phyloP scores from a whole-genome alignment of 2,888 invertebrate genomes.

The Myathropa florea region DNA sequence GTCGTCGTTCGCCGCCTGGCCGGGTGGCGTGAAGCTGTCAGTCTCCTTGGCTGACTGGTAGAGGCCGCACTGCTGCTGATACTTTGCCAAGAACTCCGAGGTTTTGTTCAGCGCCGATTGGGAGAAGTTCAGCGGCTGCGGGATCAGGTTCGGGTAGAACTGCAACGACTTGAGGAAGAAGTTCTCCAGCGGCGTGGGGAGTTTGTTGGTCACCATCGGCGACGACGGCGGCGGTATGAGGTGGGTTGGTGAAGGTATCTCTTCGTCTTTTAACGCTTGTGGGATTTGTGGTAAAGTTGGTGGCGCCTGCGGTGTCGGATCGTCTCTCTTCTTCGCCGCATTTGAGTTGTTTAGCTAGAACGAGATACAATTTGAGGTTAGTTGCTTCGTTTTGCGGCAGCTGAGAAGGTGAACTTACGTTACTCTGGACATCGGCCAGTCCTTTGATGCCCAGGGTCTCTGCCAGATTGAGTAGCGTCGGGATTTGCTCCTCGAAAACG shows the following conservation, averaged over 20 bases:
- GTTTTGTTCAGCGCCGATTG: conserved; percentile 80
- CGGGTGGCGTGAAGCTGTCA: conserved; percentile 20
- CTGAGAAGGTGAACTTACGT: conserved; percentile 82
- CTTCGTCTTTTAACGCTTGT: conserved; percentile 63
- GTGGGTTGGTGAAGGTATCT: conserved; percentile 59
- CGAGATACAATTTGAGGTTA: not conserved
- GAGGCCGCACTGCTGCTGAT: conserved; percentile 79
- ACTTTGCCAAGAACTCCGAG: conserved; percentile 79
- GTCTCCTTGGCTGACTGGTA: conserved; percentile 73
- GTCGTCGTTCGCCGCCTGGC: conserved; percentile 61
- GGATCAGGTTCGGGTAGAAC: conserved; percentile 79
- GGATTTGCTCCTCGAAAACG: conserved; percentile 89
- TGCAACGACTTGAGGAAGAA: conserved; percentile 80
- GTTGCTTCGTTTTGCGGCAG: not conserved
- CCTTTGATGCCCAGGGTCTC: conserved; percentile 91
- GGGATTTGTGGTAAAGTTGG: conserved; percentile 23
- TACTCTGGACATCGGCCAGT: conserved; percentile 87
- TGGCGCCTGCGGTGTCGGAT: conserved; percentile 47
- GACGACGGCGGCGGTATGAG: conserved; percentile 43
- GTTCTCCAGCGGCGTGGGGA: conserved; percentile 79
- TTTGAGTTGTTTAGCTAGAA: conserved; percentile 76
- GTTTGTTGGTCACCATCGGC: conserved; percentile 73
- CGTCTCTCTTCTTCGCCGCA: conserved; percentile 73
- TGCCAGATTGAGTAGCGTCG: conserved; percentile 88
- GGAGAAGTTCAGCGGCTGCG: conserved; percentile 80